Conservation (phyloP, 2,888 invertebrate species). For the Caradrina kadenii region DNA sequence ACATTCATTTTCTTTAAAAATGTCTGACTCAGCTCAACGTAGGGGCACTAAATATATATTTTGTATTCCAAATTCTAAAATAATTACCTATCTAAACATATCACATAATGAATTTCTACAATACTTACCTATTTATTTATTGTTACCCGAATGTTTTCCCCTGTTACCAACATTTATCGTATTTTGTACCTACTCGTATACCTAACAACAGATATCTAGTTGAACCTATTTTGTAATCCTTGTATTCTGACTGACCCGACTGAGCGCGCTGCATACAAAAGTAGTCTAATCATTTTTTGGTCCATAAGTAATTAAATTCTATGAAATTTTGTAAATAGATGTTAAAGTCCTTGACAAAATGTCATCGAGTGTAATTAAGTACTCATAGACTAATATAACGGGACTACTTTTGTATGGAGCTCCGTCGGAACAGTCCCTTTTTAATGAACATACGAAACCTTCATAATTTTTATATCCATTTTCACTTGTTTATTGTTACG, state of each 20-base stretch:
- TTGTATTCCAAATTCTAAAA: slow-evolving; percentile 43
- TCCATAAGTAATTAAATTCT: too few relatives aligned
- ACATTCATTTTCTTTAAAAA: not conserved
- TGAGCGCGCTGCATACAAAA: not conserved
- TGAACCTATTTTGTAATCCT: slow-evolving; percentile 56
- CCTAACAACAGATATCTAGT: slow-evolving; percentile 25
- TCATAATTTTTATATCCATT: slow-evolving; percentile 58
- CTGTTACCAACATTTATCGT: slow-evolving; percentile 41
- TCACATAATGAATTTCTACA: slow-evolving; percentile 72
- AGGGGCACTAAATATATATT: slow-evolving; percentile 8
- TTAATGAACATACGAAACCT: slow-evolving; percentile 30
- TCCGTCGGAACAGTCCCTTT: not conserved
- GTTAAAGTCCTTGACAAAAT: too few relatives aligned
- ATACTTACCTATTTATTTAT: slow-evolving; percentile 35
- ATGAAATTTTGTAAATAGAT: too few relatives aligned
- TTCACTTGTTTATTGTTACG: slow-evolving; percentile 56
- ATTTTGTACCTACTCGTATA: slow-evolving; percentile 44
- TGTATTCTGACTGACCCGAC: slow-evolving; percentile 25
- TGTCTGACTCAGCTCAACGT: not conserved
- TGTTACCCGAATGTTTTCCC: slow-evolving; percentile 32
- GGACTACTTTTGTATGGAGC: not conserved
- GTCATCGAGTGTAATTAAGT: too few relatives aligned
- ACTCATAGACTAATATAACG: not conserved
- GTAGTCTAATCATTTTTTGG: too few relatives aligned
- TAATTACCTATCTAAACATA: slow-evolving; percentile 59